These are phyloP conservation scores for Volucella bombylans DNA, from an alignment of 2,888 invertebrate species.

Conservation along the genomic window DNA sequence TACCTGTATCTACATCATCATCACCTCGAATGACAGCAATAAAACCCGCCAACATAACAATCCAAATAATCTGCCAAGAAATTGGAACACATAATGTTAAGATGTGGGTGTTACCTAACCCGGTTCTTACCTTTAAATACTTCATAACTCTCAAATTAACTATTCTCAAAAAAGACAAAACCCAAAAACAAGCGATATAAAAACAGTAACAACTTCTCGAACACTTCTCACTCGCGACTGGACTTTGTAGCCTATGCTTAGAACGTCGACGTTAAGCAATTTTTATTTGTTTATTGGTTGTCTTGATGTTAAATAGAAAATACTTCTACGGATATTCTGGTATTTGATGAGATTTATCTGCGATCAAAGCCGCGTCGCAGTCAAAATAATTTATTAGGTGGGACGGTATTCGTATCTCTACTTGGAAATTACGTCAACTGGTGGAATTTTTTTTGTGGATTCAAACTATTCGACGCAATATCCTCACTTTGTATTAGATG, in stretches of 20 bases:
- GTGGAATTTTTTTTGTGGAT: slow-evolving; percentile 1
- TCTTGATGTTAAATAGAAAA: slow-evolving; percentile 36
- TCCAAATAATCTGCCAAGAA: slow-evolving; percentile 34
- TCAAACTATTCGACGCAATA: slow-evolving; percentile 26
- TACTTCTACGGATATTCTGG: slow-evolving; percentile 16
- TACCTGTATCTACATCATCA: slow-evolving; percentile 3
- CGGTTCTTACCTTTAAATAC: slow-evolving; percentile 52
- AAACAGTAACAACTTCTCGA: slow-evolving; percentile 24
- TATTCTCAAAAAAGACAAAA: not conserved
- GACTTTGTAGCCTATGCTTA: slow-evolving; percentile 50
- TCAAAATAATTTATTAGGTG: slow-evolving; percentile 12
- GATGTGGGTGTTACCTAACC: not conserved
- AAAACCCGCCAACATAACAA: slow-evolving; percentile 10
- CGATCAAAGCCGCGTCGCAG: slow-evolving; percentile 4
- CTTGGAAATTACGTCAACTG: slow-evolving; percentile 51
- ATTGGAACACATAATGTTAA: slow-evolving; percentile 21
- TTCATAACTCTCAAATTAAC: slow-evolving; percentile 17
- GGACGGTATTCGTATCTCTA: slow-evolving; percentile 24
- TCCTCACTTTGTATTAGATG: not conserved
- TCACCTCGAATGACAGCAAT: not conserved
- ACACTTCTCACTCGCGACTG: slow-evolving; percentile 66
- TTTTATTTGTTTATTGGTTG: slow-evolving; percentile 24
- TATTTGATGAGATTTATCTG: slow-evolving; percentile 5
- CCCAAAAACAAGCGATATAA: slow-evolving; percentile 38
- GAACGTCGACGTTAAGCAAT: slow-evolving; percentile 21